Percentiles rank a stretch among this genome's conserved stretches.
phyloP scores from a whole-genome alignment of 2,888 invertebrate species.

The Cataglyphis altisquamis region DNA sequence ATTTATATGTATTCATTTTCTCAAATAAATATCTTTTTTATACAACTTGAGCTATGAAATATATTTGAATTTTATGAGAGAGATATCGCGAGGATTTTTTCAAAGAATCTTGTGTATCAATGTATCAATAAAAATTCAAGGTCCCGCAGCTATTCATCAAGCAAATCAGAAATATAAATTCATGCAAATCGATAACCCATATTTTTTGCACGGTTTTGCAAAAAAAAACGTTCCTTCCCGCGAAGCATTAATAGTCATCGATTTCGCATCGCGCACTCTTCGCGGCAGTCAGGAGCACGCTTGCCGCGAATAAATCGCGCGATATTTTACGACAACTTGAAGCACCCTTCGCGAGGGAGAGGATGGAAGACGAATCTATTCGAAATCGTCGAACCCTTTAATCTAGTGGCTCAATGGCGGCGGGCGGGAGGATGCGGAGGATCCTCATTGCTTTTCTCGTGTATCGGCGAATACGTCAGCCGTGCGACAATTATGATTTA shows the following conservation, averaged over 20 bases:
- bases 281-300: constrained; percentile 45
- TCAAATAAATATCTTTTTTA: neutral
- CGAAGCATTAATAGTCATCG: constrained; percentile 34
- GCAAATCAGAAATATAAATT: constrained; percentile 35
- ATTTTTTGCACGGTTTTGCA: constrained; percentile 16
- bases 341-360: constrained; percentile 12
- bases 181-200: constrained; percentile 4
- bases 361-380: constrained; percentile 48
- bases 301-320: constrained; percentile 44
- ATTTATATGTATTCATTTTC: neutral
- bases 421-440: constrained; percentile 23
- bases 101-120: neutral
- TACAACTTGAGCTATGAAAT: neutral
- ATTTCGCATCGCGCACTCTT: constrained; percentile 39
- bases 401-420: constrained; percentile 44
- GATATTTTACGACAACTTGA: constrained; percentile 53
- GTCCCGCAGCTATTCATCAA: neutral
- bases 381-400: constrained; percentile 50
- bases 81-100: neutral
- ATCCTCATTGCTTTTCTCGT: constrained; percentile 27
- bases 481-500: constrained; percentile 66
- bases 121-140: constrained; percentile 15
- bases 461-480: constrained; percentile 53
- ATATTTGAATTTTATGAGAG: neutral
- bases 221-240: neutral